Evolutionary conservation across 2,797 vertebrate species (phyloP).

Genomic region (Phataginus tricuspis): DNA sequence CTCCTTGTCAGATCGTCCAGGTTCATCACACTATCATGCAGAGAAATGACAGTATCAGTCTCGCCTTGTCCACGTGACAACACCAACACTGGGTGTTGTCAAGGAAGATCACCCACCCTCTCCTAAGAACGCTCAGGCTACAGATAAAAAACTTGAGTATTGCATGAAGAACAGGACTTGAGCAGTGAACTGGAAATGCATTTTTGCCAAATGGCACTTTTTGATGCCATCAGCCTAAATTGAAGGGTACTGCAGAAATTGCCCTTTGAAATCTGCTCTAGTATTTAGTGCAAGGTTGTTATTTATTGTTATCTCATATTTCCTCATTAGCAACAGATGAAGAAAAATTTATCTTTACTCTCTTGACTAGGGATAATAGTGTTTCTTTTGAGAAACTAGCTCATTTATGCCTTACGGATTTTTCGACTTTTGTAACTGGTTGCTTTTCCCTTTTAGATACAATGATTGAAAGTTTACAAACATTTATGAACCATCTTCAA

Average conservation of each 20-base stretch:
- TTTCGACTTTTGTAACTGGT: not conserved
- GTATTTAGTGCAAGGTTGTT: not conserved
- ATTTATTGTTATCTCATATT: not conserved
- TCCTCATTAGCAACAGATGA: not conserved
- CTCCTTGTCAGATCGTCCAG: slow-evolving; percentile 96
- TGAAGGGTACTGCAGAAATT: not conserved
- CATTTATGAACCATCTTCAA: not conserved
- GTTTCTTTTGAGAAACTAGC: not conserved
- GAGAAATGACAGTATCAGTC: slow-evolving; percentile 17
- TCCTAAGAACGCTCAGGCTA: not conserved
- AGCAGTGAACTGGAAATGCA: not conserved
- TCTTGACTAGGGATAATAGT: not conserved
- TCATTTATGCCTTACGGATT: not conserved
- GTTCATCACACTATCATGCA: slow-evolving; percentile 94
- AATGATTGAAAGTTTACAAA: not conserved
- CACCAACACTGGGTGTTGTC: not conserved
- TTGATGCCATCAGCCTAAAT: not conserved
- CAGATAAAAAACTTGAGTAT: not conserved
- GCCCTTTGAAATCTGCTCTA: not conserved
- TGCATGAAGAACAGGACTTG: not conserved
- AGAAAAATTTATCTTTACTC: not conserved
- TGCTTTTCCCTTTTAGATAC: not conserved
- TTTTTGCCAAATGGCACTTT: not conserved
- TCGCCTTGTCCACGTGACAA: not conserved
- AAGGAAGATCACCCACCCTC: too few relatives aligned